A percentile compares a stretch with the other conserved stretches of the same genome.
Conservation (phyloP, 1,140 invertebrate genomes). For the Parasteatoda tepidariorum region DNA sequence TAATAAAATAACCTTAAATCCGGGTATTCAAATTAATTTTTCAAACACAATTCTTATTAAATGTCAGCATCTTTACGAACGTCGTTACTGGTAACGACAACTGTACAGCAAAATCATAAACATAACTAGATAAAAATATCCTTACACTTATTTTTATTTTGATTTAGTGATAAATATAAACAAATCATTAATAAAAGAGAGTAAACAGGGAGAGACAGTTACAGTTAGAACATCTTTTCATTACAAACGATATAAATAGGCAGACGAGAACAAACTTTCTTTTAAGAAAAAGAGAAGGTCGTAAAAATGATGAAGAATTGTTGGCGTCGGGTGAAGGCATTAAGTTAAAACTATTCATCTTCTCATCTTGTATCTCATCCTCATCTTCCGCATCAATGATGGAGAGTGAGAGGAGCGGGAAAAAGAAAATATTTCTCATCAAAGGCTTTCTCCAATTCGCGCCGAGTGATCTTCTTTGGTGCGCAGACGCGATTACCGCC, state of each 20-base stretch:
- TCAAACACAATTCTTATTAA: no score
- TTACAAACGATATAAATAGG: conserved; percentile 40
- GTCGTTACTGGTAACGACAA: no score
- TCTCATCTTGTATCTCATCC: conserved; percentile 10
- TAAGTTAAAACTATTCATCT: conserved; percentile 44
- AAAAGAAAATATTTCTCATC: neutral
- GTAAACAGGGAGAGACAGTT: neutral
- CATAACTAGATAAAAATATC: no score
- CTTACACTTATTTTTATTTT: no score
- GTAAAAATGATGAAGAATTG: conserved; percentile 53
- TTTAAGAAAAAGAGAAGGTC: conserved; percentile 9
- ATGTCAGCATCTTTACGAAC: no score
- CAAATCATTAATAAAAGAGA: conserved; percentile 21
- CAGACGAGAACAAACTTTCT: neutral
- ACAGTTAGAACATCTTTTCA: neutral
- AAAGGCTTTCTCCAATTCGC: conserved; percentile 22
- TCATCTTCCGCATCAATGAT: neutral
- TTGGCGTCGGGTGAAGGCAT: conserved; percentile 13
- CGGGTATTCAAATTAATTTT: no score
- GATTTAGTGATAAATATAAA: conserved; percentile 40
- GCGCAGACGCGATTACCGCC: conserved; percentile 32
- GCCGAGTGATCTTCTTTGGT: conserved; percentile 17
- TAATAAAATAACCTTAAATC: no score
- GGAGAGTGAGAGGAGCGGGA: neutral
- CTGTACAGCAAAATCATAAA: no score